These are phyloP conservation scores for Andrena hattorfiana DNA, from an alignment of 2,888 invertebrate species.

Conservation along the genomic window DNA sequence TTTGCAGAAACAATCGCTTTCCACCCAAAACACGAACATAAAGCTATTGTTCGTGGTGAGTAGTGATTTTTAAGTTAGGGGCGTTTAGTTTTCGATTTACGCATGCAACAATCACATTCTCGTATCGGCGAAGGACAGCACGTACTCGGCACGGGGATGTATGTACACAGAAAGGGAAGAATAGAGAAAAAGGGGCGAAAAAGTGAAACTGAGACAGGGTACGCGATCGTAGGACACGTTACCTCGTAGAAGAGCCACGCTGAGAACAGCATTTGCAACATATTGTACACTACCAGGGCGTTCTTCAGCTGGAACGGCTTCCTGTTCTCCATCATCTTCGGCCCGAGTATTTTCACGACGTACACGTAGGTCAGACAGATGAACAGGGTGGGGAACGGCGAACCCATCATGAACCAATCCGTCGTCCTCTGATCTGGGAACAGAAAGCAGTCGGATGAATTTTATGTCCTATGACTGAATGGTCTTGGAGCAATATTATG, in stretches of 20 bases:
- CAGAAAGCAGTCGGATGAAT: background rate
- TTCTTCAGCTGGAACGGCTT: conserved; percentile 94
- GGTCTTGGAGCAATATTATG: no score
- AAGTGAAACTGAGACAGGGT: background rate
- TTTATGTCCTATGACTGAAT: no score
- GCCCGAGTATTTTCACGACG: conserved; percentile 95
- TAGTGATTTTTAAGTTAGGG: background rate
- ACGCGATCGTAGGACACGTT: conserved; percentile 77
- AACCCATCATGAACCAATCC: conserved; percentile 97
- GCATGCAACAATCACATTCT: conserved; percentile 29
- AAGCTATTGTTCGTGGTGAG: background rate
- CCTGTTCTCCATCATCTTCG: conserved; percentile 95
- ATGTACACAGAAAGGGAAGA: background rate
- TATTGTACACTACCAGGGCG: conserved; percentile 92
- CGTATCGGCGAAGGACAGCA: background rate
- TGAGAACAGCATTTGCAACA: conserved; percentile 96
- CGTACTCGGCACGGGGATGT: background rate
- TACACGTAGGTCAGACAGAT: conserved; percentile 96
- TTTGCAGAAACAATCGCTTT: conserved; percentile 9
- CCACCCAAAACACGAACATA: background rate
- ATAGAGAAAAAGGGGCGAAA: background rate
- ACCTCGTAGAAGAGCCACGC: conserved; percentile 97
- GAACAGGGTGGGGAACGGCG: conserved; percentile 95
- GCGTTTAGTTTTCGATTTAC: background rate
- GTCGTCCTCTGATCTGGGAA: conserved; percentile 93